These are phyloP conservation scores for Diachrysia chrysitis DNA, from an alignment of 2,888 invertebrate genomes.

Conservation along the genomic window DNA sequence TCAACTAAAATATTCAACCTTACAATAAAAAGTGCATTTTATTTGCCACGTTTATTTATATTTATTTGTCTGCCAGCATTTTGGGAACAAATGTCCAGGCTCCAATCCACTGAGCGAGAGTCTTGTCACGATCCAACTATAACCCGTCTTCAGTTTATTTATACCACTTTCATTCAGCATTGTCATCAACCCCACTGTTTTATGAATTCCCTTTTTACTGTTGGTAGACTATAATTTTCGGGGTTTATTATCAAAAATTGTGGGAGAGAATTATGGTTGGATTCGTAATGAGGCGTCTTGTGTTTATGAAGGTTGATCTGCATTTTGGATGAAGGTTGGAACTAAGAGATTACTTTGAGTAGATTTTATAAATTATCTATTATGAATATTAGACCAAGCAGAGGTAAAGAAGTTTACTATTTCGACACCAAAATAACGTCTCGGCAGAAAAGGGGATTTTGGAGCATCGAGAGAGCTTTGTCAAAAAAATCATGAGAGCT, in stretches of 20 bases:
- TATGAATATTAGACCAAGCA: neutral
- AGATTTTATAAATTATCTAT: neutral
- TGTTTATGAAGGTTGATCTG: neutral
- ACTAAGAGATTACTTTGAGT: conserved; percentile 2
- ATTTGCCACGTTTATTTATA: conserved; percentile 22
- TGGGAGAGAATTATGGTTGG: neutral
- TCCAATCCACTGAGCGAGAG: conserved; percentile 28
- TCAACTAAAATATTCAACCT: neutral
- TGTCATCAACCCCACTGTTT: conserved; percentile 36
- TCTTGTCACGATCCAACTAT: conserved; percentile 49
- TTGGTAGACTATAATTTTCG: conserved; percentile 6
- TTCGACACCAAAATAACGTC: too few species aligned
- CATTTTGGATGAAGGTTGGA: conserved; percentile 2
- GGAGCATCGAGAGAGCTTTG: too few species aligned
- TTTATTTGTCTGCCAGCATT: conserved; percentile 26
- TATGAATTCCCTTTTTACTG: conserved; percentile 39
- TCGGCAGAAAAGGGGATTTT: too few species aligned
- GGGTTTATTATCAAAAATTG: conserved; percentile 20
- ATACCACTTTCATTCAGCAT: conserved; percentile 35
- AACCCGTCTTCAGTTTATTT: conserved; percentile 42
- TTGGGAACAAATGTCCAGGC: conserved; percentile 23
- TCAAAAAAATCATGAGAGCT: too few species aligned
- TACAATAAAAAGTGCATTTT: conserved; percentile 23
- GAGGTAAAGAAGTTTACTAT: too few species aligned
- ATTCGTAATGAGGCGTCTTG: neutral